phyloP scores from a whole-genome alignment of 2,888 invertebrate genomes.

The Tanytarsus gracilentus region DNA sequence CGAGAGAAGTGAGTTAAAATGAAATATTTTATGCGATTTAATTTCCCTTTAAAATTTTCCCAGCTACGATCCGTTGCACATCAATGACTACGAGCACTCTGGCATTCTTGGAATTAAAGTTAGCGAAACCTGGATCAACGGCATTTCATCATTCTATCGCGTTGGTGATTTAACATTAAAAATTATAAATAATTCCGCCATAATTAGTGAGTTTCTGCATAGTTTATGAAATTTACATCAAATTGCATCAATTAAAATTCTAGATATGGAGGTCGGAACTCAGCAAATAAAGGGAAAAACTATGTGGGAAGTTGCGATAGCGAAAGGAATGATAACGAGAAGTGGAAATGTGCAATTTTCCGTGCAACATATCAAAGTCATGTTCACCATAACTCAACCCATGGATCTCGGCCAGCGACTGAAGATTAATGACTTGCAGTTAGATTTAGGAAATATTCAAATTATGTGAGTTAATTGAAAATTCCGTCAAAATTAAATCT shows the following conservation, averaged over 20 bases:
- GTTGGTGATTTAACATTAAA: slow-evolving; percentile 66
- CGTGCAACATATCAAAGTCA: slow-evolving; percentile 65
- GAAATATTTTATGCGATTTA: neutral
- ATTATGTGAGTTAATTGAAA: slow-evolving; percentile 38
- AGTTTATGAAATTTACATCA: slow-evolving; percentile 29
- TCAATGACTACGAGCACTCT: slow-evolving; percentile 64
- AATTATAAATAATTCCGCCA: slow-evolving; percentile 61
- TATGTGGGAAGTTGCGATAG: slow-evolving; percentile 66
- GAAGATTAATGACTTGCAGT: slow-evolving; percentile 60
- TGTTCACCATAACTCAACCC: slow-evolving; percentile 61
- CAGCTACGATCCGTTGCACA: slow-evolving; percentile 62
- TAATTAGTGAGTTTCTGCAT: slow-evolving; percentile 33
- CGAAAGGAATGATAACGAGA: slow-evolving; percentile 57
- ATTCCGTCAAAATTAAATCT: neutral
- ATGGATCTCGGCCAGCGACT: slow-evolving; percentile 67
- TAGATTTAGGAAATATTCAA: slow-evolving; percentile 77
- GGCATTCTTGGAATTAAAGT: slow-evolving; percentile 62
- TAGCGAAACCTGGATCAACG: slow-evolving; percentile 67
- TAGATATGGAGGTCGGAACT: slow-evolving; percentile 66
- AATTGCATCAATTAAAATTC: slow-evolving; percentile 34
- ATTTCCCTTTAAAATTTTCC: slow-evolving; percentile 40
- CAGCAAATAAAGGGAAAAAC: slow-evolving; percentile 67
- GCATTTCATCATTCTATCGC: slow-evolving; percentile 71
- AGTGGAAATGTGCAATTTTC: slow-evolving; percentile 67
- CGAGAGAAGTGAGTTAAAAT: slow-evolving; percentile 36